A percentile compares a stretch with the other conserved stretches of the same genome.
These are phyloP conservation scores for Leuciscus idus DNA, from an alignment of 2,113 vertebrate genomes.

Conservation along the genomic window DNA sequence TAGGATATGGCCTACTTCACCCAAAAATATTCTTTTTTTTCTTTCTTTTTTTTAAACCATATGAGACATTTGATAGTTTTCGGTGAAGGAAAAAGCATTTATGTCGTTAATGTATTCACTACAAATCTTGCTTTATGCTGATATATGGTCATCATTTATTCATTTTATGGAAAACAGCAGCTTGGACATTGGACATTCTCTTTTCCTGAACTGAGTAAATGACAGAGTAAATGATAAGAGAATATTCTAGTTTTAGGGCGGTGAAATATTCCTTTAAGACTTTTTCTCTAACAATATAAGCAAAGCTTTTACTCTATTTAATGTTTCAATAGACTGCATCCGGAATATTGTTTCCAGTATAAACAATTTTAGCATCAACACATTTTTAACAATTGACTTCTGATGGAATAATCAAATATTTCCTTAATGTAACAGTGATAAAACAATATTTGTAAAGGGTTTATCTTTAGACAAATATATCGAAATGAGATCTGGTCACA, in stretches of 20 bases:
- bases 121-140: neutral
- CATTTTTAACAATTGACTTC: neutral
- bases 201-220: neutral
- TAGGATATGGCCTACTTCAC: neutral
- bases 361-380: neutral
- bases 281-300: neutral
- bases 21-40: neutral
- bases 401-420: neutral
- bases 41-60: neutral
- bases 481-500: neutral
- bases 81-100: neutral
- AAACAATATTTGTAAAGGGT: neutral
- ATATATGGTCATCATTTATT: neutral
- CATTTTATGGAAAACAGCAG: neutral
- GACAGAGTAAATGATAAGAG: neutral
- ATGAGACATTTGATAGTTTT: neutral
- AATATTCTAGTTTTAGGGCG: neutral
- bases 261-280: neutral
- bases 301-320: neutral
- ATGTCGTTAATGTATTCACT: neutral
- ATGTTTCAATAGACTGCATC: neutral
- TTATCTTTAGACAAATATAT: constrained; percentile 11
- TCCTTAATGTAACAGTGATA: neutral
- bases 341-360: neutral
- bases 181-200: neutral